These are phyloP conservation scores for Meandrina meandrites DNA, from an alignment of 92 coral and sea anemone species.

Conservation along the genomic window DNA sequence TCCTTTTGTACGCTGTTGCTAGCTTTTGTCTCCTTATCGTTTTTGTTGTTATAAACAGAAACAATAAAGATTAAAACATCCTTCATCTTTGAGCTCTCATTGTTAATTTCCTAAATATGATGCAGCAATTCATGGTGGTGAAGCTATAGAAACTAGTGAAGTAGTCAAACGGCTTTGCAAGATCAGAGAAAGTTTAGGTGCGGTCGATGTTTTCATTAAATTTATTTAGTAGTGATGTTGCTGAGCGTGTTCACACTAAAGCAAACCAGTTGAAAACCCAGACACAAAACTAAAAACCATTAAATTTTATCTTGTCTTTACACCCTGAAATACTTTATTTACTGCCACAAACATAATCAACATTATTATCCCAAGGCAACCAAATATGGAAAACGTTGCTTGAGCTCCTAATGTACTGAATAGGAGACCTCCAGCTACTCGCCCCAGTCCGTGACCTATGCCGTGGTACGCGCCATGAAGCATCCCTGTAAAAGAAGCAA, in stretches of 20 bases:
- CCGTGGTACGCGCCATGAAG: slow-evolving; percentile 73
- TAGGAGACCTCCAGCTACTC: slow-evolving; percentile 66
- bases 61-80: not conserved
- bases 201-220: not conserved
- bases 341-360: slow-evolving; percentile 45
- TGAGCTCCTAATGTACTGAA: slow-evolving; percentile 57
- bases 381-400: slow-evolving; percentile 61
- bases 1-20: slow-evolving; percentile 69
- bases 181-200: not conserved
- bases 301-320: not conserved
- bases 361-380: slow-evolving; percentile 38
- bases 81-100: not conserved
- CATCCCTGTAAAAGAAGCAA: slow-evolving; percentile 43
- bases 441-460: slow-evolving; percentile 73
- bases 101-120: not conserved
- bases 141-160: not conserved
- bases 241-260: too few species aligned
- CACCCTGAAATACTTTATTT: slow-evolving; percentile 22
- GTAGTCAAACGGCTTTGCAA: not conserved
- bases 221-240: too few species aligned
- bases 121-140: not conserved
- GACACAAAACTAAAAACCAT: not conserved
- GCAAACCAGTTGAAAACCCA: not conserved
- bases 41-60: slow-evolving; percentile 56
- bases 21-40: slow-evolving; percentile 64